Base-by-base conservation (phyloP, 2,888 invertebrate species). In the Caenorhabditis sp. region DNA sequence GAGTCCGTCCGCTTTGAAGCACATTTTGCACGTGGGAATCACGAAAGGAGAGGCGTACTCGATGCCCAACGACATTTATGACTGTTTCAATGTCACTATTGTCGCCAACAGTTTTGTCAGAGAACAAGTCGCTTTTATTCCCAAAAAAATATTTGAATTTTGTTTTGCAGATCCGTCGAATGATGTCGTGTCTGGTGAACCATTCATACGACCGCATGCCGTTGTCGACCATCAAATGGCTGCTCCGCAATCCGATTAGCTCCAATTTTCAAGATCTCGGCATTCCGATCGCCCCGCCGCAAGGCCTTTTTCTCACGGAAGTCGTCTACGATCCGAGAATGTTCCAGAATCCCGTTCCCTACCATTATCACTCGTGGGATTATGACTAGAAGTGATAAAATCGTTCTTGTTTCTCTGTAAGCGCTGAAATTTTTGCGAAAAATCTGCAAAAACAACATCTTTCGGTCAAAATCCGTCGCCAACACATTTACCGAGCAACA, bases 41-140 rank as follows among this genome's bases (percentile, higher is more conserved):
- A 62, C 62, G 4, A 43, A 17, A 56, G 86, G 86, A 9, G 82
- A 79, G 27, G 56, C 76, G 15, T 83, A 77, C 53, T 66, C 68
- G 5, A 39, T 80, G 20, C 55, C 65, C 11, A 84, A 84, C 58
- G 81, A 83, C n/a, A 43, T 82, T 53, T 84, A 81, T 58, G 85
- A 85, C 53, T 85, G 84, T 66, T 86, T 81, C 66, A 84, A 85
- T 63, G 79, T 86, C 0, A 80, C 78, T 11, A 79, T 86, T 22
- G 77, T 85, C 1, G 80, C 86, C 2, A 76, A 74, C 30, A 80
- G 81, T 2, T 86, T 83, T 66, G 79, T 85, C 9, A 50, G 85
- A 48, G 85, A 85, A 70, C 86, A 86, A 79, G 85, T 85, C 8
- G 11, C 13, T 20, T 15, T 43, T 20, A 4, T 30, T 11, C 20